A percentile compares a stretch with the other conserved stretches of the same genome.
These are phyloP conservation scores for Hypselothyrea guttata DNA, from an alignment of 2,888 invertebrate species.

Conservation along the genomic window DNA sequence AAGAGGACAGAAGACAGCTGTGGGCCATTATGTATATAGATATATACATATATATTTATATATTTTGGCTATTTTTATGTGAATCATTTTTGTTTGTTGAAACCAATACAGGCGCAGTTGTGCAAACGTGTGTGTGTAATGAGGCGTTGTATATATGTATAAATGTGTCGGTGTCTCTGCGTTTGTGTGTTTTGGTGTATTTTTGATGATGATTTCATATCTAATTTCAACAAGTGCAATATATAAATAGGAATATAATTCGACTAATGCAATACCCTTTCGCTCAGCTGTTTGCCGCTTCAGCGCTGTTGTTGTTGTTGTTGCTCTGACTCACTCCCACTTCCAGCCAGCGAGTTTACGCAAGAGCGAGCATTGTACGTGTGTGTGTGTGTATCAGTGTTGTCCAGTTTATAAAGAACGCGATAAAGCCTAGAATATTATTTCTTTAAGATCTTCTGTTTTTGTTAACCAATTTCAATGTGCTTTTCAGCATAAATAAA, in stretches of 20 bases:
- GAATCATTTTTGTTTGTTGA: constrained; percentile 74
- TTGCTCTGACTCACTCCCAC: constrained; percentile 58
- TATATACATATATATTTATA: constrained; percentile 28
- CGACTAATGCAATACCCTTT: neutral
- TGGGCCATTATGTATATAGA: too few relatives aligned
- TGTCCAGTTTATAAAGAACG: too few relatives aligned
- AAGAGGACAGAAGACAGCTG: constrained; percentile 64
- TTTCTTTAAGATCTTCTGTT: too few relatives aligned
- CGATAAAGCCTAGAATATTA: too few relatives aligned
- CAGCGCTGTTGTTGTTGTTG: constrained; percentile 20
- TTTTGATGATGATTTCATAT: constrained; percentile 70
- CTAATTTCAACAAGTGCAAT: constrained; percentile 39
- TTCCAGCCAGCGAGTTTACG: constrained; percentile 52
- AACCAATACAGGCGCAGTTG: constrained; percentile 41
- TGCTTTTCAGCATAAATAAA: too few relatives aligned
- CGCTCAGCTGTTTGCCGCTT: constrained; percentile 60
- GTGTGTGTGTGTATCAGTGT: constrained; percentile 15
- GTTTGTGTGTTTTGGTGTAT: constrained; percentile 43
- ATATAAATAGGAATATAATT: neutral
- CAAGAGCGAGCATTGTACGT: constrained; percentile 47
- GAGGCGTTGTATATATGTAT: constrained; percentile 15
- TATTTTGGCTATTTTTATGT: constrained; percentile 64
- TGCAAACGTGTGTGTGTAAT: constrained; percentile 22
- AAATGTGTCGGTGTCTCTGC: constrained; percentile 12
- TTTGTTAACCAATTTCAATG: too few relatives aligned